Percentiles rank a stretch among this genome's conserved stretches.
Evolutionary conservation across 2,888 invertebrate species (phyloP).

Genomic region (Orthosia incerta): DNA sequence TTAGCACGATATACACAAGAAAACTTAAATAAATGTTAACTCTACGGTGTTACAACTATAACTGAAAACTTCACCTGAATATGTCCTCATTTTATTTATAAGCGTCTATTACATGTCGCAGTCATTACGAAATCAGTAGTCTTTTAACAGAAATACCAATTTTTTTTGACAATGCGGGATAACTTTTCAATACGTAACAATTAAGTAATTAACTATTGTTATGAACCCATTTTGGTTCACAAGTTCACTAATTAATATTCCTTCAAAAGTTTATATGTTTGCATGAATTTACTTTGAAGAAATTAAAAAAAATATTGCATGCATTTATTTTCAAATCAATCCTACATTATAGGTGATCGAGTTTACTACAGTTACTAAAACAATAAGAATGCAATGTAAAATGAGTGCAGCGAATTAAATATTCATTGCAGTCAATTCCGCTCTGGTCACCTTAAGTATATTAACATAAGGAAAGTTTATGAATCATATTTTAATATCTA

Average conservation of each 20-base stretch:
- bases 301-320: not conserved
- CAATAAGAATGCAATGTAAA: not conserved
- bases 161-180: not conserved
- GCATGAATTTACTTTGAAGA: not conserved
- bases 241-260: not conserved
- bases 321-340: not conserved
- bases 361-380: not conserved
- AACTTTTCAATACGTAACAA: not conserved
- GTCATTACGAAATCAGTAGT: not conserved
- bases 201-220: not conserved
- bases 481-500: no score
- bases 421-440: not conserved
- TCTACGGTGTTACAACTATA: conserved; percentile 13
- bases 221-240: not conserved
- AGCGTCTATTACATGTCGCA: conserved; percentile 22
- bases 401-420: not conserved
- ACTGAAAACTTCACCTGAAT: conserved; percentile 25
- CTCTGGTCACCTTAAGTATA: not conserved
- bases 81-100: conserved; percentile 42
- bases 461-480: no score
- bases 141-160: conserved; percentile 8
- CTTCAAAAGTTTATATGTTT: not conserved
- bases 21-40: conserved; percentile 29
- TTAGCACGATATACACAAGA: conserved; percentile 2
- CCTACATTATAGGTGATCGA: not conserved